These are phyloP conservation scores for Cossypha caffra DNA, from an alignment of 2,797 vertebrate genomes.

Conservation along the genomic window DNA sequence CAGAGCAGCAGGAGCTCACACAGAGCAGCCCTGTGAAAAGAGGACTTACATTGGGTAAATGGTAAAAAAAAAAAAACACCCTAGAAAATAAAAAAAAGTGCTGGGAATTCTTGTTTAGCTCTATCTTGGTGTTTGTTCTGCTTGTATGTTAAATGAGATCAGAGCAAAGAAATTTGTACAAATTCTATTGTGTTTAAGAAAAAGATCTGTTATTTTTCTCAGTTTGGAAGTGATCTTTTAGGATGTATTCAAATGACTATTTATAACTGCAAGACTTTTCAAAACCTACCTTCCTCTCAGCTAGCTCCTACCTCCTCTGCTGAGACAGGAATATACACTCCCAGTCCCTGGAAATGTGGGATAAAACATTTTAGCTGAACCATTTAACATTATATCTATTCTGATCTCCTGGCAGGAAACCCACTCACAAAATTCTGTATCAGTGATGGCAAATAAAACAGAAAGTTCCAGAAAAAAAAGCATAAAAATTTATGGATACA, in stretches of 20 bases:
- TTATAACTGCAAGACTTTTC: not conserved
- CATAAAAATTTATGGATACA: not conserved
- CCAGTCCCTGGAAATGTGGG: not conserved
- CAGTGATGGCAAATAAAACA: not conserved
- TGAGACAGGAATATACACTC: not conserved
- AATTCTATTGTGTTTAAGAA: not conserved
- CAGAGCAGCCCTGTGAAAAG: not conserved
- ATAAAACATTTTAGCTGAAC: not conserved
- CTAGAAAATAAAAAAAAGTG: not conserved
- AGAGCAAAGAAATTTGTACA: not conserved
- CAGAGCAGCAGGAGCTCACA: not conserved
- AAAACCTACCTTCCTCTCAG: not conserved
- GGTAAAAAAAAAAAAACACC: accelerated
- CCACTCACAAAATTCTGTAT: not conserved
- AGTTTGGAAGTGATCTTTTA: not conserved
- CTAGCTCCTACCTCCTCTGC: not conserved
- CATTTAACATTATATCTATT: not conserved
- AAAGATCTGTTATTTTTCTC: not conserved
- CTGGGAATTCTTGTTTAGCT: not conserved
- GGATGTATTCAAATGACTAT: not conserved
- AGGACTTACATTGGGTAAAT: not conserved
- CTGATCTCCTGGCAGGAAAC: not conserved
- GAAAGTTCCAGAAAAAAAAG: not conserved
- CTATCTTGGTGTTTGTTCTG: not conserved
- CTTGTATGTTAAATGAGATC: not conserved